These are phyloP conservation scores for Cirrhinus mrigala DNA, from an alignment of 2,797 vertebrate genomes.

Conservation along the genomic window DNA sequence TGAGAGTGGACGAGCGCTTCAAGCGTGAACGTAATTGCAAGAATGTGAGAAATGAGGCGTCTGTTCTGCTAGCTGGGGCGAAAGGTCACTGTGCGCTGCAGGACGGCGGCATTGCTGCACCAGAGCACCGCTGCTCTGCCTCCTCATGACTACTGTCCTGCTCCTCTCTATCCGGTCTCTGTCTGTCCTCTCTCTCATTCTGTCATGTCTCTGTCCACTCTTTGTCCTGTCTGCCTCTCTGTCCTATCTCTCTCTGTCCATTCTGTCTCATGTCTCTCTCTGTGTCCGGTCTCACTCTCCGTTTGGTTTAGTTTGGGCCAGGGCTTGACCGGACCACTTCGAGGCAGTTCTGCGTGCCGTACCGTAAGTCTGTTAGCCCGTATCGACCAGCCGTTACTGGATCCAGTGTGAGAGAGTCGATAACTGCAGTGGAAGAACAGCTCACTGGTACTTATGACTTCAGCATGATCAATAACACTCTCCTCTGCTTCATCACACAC, in stretches of 20 bases:
- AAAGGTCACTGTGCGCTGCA: slow-evolving; percentile 95
- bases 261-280: neutral
- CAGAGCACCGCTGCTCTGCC: slow-evolving; percentile 81
- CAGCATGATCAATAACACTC: slow-evolving; percentile 84
- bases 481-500: slow-evolving; percentile 52
- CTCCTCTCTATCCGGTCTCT: neutral
- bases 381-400: slow-evolving; percentile 83
- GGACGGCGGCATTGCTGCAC: slow-evolving; percentile 95
- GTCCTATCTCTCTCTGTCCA: no score
- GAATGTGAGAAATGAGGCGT: slow-evolving; percentile 99
- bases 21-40: slow-evolving; percentile 99
- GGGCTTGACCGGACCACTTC: slow-evolving; percentile 36
- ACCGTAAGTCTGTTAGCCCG: slow-evolving; percentile 77
- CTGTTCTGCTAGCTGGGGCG: slow-evolving; percentile 90
- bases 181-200: neutral
- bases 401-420: slow-evolving; percentile 82
- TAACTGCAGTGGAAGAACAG: slow-evolving; percentile 88
- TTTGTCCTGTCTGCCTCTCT: neutral
- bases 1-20: slow-evolving; percentile 92
- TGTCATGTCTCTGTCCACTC: neutral
- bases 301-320: slow-evolving; percentile 51
- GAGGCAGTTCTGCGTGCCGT: slow-evolving; percentile 63
- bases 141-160: slow-evolving; percentile 38
- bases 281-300: neutral
- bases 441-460: slow-evolving; percentile 84